phyloP scores from a whole-genome alignment of 2,888 invertebrate genomes.

The Thymelicus lineola region DNA sequence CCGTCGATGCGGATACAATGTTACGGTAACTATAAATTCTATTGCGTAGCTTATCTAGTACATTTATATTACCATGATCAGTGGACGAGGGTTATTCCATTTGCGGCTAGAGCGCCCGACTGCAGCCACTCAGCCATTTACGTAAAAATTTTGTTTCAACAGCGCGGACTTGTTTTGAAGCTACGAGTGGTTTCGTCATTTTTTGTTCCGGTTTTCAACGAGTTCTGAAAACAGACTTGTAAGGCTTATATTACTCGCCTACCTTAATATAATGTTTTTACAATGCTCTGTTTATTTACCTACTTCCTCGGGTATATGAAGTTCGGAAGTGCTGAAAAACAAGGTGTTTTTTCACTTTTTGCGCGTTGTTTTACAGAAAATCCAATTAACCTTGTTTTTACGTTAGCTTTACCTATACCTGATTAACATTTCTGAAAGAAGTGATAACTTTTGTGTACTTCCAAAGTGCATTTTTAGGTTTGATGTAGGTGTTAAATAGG shows the following conservation, averaged over 20 bases:
- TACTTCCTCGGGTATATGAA: no score
- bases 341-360: no score
- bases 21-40: neutral
- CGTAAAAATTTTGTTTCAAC: constrained; percentile 44
- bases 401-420: no score
- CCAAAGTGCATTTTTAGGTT: no score
- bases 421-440: no score
- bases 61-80: constrained; percentile 39
- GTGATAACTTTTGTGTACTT: no score
- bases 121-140: constrained; percentile 47
- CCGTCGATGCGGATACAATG: no score
- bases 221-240: constrained; percentile 10
- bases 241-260: neutral
- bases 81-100: constrained; percentile 43
- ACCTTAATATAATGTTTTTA: neutral
- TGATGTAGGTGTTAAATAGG: no score
- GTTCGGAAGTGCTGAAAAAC: no score
- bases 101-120: constrained; percentile 42
- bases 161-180: constrained; percentile 21
- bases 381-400: no score
- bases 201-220: constrained; percentile 19
- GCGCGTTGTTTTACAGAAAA: no score
- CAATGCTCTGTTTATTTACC: constrained; percentile 2
- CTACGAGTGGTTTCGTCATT: constrained; percentile 22
- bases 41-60: neutral